Base-by-base conservation (phyloP, 2,797 vertebrate species). In the Notolepis coatsorum region DNA sequence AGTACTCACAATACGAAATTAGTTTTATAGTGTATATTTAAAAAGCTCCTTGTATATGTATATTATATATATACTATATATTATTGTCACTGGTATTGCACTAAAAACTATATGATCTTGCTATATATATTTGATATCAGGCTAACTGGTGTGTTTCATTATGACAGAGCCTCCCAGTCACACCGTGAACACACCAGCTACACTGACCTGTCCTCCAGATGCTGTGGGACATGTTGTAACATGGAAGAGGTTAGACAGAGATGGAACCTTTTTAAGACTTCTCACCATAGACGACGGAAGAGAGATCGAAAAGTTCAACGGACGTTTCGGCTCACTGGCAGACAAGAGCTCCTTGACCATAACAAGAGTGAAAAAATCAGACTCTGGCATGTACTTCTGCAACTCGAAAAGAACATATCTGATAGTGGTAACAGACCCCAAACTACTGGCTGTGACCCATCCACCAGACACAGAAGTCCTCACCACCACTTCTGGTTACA, bases 351-450 rank as follows among this genome's bases (percentile, higher is more conserved):
- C 61, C 0, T 61, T 82, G 49, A 3, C 59, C 0, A 75, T 80
- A 8, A 3, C 0, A 2, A 5, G 35, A 0, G 70, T 66, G 0
- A 12, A 1, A 1, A 0, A 0, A 0, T 10, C 0, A 0, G 75
- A 79, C 9, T 0, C 4, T 0, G 0, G 0, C 0, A 6, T 18
- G 28, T 81, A 79, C 21, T 2, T 41, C 0, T 82, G 77, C 17
- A 79, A 80, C 1, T 0, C 1, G 0, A 0, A 0, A 0, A 1
- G 4, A n/a, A 43, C 48, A 4, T 79, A 73, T 17, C 65, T 85
- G 21, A 0, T 0, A 0, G 61, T 76, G 31, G 55, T 1, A 4
- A 10, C 53, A 7, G 48, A 61, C 10, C 0, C 27, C 20, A 54
- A 7, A 2, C 0, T 0, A 20, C 9, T 24, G 10, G 0, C 0